Base-by-base conservation (phyloP, 2,888 invertebrate species). In the Diarsia dahlii region DNA sequence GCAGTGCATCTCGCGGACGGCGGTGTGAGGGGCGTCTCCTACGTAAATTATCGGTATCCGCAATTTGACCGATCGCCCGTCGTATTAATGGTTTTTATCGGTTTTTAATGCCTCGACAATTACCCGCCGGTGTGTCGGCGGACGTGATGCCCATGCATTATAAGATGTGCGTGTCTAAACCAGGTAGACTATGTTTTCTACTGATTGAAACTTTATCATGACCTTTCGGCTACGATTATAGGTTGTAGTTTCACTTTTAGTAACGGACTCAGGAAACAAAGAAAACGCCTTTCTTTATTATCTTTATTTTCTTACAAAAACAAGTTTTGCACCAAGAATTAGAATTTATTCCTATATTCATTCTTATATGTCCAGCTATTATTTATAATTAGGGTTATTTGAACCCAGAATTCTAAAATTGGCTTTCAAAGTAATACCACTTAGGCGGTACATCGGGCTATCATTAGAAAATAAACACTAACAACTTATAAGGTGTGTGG, bases 11-110 rank as follows among this genome's bases (percentile, higher is more conserved):
- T 76, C 72, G 64, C 54, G 72, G 71, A 58, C 60, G 64, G 64
- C 34, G 39, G 64, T 64, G 78, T 63, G 74, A 76, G 78, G 80
- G 76, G 85, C 82, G 86, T 81, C 75, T 84, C 89, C 88, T 83
- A 86, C 82, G 89, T 90, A 92, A 93, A 93, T 93, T 90, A 91
- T 90, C 89, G 86, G 89, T 90, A 91, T 92, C 90, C 91, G 91
- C 91, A 92, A 90, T 91, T 91, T 91, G 91, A 92, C 83, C 89
- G 91, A 91, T 92, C 88, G 86, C 87, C 88, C 85, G 87, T 88
- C 86, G 87, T 91, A 91, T 91, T 90, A 92, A 93, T 91, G 89
- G 88, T 91, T 92, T 90, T 93, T 93, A 94, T 93, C 90, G 91
- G 87, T 89, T 91, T 92, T 93, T 94, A 93, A 92, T 93, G 89